Percentiles rank a stretch among this genome's conserved stretches.
phyloP scores from a whole-genome alignment of 1,140 invertebrate genomes.

The Ceratina calcarata region DNA sequence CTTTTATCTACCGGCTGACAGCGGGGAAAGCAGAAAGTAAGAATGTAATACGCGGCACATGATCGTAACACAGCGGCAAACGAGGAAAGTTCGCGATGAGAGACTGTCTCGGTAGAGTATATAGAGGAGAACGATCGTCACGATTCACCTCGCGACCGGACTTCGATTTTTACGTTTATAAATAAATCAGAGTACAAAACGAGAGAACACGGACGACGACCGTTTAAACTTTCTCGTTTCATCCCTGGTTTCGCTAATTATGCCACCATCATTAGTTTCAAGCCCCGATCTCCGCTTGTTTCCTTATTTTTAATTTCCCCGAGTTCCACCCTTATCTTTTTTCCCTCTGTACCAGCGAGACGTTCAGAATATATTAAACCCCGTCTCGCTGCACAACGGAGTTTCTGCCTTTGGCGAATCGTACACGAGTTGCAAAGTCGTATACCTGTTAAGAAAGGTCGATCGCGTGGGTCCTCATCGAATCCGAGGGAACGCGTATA shows the following conservation, averaged over 20 bases:
- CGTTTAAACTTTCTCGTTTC: background rate
- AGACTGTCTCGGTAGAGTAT: slow-evolving; percentile 30
- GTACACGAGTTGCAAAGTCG: too few species aligned
- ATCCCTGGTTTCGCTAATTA: background rate
- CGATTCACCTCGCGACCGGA: slow-evolving; percentile 9
- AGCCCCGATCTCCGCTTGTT: background rate
- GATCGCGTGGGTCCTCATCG: background rate
- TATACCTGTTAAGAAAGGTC: too few species aligned
- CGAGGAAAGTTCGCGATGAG: slow-evolving; percentile 43
- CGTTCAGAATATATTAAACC: slow-evolving; percentile 15
- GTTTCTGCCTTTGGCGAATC: background rate
- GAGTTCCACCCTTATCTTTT: slow-evolving; percentile 1
- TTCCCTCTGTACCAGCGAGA: background rate
- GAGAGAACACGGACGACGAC: too few species aligned
- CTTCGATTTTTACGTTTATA: background rate
- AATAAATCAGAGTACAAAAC: background rate
- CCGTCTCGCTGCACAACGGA: background rate
- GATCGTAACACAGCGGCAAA: slow-evolving; percentile 39
- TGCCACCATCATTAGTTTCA: slow-evolving; percentile 5
- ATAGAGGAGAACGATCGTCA: background rate
- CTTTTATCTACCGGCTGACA: slow-evolving; percentile 13
- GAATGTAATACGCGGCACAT: slow-evolving; percentile 36
- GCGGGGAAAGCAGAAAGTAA: slow-evolving; percentile 22
- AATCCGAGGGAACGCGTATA: background rate
- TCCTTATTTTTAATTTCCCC: slow-evolving; percentile 26